A percentile compares a stretch with the other conserved stretches of the same genome.
These are phyloP conservation scores for Monochamus saltuarius DNA, from an alignment of 1,140 invertebrate genomes.

Conservation along the genomic window DNA sequence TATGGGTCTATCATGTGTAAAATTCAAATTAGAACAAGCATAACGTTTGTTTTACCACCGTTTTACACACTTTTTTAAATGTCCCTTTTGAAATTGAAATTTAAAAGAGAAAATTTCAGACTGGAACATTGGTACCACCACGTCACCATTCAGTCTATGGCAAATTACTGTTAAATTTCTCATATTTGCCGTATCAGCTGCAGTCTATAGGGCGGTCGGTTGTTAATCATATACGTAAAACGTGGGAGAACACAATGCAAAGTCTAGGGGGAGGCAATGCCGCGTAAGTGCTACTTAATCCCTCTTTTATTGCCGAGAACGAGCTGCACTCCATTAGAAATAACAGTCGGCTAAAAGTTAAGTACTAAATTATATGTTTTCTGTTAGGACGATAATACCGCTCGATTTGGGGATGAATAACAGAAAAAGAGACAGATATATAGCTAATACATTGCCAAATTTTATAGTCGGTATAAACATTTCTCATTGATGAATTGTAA, in stretches of 20 bases:
- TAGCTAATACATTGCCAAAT: too few relatives aligned
- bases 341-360: conserved; percentile 27
- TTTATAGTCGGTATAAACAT: too few relatives aligned
- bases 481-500: too few relatives aligned
- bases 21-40: too few relatives aligned
- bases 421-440: too few relatives aligned
- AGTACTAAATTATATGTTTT: conserved; percentile 31
- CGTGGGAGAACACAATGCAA: conserved; percentile 18
- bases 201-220: background rate
- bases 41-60: too few relatives aligned
- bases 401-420: too few relatives aligned
- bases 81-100: background rate
- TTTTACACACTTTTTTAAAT: too few relatives aligned
- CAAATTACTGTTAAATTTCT: too few relatives aligned
- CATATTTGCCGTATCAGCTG: background rate
- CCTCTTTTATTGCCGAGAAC: conserved; percentile 27
- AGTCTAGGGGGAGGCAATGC: conserved; percentile 9
- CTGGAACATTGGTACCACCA: background rate
- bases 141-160: background rate
- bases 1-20: too few relatives aligned
- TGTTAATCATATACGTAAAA: conserved; percentile 5
- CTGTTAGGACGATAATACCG: background rate
- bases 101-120: background rate
- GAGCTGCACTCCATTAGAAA: conserved; percentile 29
- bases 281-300: conserved; percentile 31